A percentile compares a stretch with the other conserved stretches of the same genome.
Conservation (phyloP, 2,113 vertebrate genomes). For the Picathartes gymnocephalus region DNA sequence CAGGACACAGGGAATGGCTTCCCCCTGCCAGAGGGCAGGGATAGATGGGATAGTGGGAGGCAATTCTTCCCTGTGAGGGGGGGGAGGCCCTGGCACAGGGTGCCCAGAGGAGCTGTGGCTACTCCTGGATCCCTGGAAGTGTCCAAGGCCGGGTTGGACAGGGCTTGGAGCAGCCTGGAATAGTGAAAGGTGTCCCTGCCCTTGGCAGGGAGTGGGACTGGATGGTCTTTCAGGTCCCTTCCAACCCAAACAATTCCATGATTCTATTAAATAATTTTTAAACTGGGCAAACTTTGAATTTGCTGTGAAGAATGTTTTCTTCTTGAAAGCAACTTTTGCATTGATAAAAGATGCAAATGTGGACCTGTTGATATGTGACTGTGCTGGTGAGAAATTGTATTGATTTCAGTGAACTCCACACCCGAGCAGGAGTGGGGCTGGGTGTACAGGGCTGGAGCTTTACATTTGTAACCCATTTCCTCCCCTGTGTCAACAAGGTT, state of each 20-base stretch:
- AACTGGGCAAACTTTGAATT: not conserved
- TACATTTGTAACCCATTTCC: conserved; percentile 20
- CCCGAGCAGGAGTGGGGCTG: not conserved
- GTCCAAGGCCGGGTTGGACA: fast-evolving
- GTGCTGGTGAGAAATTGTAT: not conserved
- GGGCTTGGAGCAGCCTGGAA: not conserved
- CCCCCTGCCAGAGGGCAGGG: not conserved
- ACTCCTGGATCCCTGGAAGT: not conserved
- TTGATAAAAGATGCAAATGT: not conserved
- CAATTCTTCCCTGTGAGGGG: not conserved
- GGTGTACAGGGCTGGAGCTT: not conserved
- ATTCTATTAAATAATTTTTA: not conserved
- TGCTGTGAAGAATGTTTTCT: not conserved
- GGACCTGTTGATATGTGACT: not conserved
- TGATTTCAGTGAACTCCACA: not conserved
- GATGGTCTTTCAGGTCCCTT: not conserved
- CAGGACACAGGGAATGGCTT: not conserved
- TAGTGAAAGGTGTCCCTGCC: not conserved
- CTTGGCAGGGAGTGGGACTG: fast-evolving
- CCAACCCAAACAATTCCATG: not conserved
- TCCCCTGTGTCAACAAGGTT: conserved; percentile 2
- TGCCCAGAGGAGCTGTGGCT: not conserved
- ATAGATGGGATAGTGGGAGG: fast-evolving
- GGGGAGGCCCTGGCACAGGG: not conserved
- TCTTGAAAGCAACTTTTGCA: not conserved